Percentiles rank a stretch among this genome's conserved stretches.
Conservation (phyloP, 2,888 invertebrate species). For the Dinocampus coccinellae region DNA sequence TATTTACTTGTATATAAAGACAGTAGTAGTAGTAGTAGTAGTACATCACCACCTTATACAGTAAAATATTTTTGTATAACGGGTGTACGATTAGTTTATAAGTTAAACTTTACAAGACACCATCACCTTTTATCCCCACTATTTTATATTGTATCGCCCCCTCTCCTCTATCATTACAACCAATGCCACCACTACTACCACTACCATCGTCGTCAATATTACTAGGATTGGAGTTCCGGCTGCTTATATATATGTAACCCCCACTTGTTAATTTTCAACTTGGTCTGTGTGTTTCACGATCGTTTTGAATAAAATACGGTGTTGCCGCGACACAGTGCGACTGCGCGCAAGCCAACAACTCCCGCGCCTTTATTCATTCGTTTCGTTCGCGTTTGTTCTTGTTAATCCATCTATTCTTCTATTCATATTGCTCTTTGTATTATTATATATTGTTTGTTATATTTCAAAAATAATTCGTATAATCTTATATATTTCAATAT, state of each 20-base stretch:
- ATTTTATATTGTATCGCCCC: too few species aligned
- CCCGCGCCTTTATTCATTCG: constrained; percentile 66
- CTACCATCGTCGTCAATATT: not conserved
- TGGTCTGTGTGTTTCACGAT: not conserved
- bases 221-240: constrained; percentile 3
- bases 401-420: too few species aligned
- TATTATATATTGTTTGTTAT: constrained; percentile 64
- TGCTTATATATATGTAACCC: not conserved
- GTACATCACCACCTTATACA: constrained; percentile 21
- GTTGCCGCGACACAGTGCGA: constrained; percentile 31
- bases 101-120: constrained; percentile 8
- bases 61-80: constrained; percentile 16
- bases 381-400: constrained; percentile 38
- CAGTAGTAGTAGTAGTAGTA: too few species aligned
- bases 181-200: not conserved
- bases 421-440: constrained; percentile 41
- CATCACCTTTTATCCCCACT: constrained; percentile 8
- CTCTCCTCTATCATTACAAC: not conserved
- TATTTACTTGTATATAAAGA: too few species aligned
- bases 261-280: too few species aligned
- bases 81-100: constrained; percentile 32
- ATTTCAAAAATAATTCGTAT: constrained; percentile 32
- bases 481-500: not conserved
- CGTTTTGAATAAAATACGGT: not conserved
- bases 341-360: constrained; percentile 43